These are phyloP conservation scores for Glareola pratincola DNA, from an alignment of 2,113 vertebrate genomes.

Conservation along the genomic window DNA sequence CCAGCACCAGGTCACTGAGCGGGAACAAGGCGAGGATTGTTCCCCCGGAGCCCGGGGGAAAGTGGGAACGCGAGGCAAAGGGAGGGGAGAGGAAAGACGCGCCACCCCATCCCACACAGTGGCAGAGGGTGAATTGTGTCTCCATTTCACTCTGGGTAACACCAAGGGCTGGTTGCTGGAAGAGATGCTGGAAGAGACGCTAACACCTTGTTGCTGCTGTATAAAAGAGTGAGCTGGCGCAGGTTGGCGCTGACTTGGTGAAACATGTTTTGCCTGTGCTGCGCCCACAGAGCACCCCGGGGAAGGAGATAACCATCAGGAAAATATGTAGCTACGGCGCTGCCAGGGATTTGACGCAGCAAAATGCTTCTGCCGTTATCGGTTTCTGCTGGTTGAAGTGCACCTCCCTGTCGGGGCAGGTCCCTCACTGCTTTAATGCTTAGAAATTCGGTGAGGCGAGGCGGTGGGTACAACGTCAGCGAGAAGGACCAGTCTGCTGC, in stretches of 20 bases:
- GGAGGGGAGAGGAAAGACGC: background rate
- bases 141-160: accelerated
- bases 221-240: background rate
- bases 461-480: background rate
- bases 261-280: background rate
- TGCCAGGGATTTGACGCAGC: background rate
- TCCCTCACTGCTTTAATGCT: background rate
- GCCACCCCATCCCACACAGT: background rate
- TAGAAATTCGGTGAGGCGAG: accelerated
- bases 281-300: background rate
- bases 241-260: background rate
- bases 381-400: background rate
- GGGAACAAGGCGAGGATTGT: slow-evolving; percentile 55
- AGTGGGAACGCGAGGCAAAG: background rate
- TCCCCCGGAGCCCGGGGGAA: background rate
- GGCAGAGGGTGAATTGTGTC: background rate
- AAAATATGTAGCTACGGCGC: background rate
- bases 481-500: background rate
- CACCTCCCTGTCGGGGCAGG: background rate
- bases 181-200: background rate
- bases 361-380: background rate
- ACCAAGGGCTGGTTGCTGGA: background rate
- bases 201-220: background rate
- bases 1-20: background rate
- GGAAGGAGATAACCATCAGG: slow-evolving; percentile 11